Base-by-base conservation (phyloP, 2,888 invertebrate species). In the Macaria liturata region DNA sequence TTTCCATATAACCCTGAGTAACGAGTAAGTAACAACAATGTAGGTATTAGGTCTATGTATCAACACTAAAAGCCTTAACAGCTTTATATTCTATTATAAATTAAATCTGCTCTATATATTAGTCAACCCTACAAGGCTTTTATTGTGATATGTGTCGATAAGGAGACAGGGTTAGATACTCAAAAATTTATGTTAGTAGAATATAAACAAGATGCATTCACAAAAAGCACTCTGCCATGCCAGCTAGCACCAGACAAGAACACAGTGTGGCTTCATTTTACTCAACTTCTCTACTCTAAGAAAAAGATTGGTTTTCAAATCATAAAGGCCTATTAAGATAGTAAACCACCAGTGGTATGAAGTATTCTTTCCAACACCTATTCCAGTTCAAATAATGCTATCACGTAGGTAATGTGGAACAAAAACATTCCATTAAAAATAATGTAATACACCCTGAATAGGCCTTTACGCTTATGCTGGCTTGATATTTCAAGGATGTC, bases 181-280 rank as follows among this genome's bases (percentile, higher is more conserved):
- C 3, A 32, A 9, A 5, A 3, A 37, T 32, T 46, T 7, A n/a
- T 40, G 49, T 60, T 60, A 60, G 59, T 52, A 2, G 40, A 56
- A 51, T 37, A 59, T 30, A 37, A 6, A 42, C 46, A 47, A 52
- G 43, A 60, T 49, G 55, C 55, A 52, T 56, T 48, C 55, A 53
- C 55, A 59, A 51, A 48, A 59, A 60, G 59, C 55, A 45, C 44
- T 32, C 44, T 42, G 42, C 46, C 59, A 60, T 59, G 59, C 59
- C 55, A 59, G 40, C 48, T 40, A 9, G 55, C 9, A 45, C 47
- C 46, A 44, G 44, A 52, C 20, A 48, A n/a, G 42, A 32, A 58
- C 52, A 50, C 42, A 32, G 4, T 40, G 44, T 45, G 54, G 34
- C 7, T 37, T 37, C 1, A 6, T 46, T 55, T 9, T 39, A 4